Conservation (phyloP, 2,888 invertebrate genomes). For the Allacma fusca region DNA sequence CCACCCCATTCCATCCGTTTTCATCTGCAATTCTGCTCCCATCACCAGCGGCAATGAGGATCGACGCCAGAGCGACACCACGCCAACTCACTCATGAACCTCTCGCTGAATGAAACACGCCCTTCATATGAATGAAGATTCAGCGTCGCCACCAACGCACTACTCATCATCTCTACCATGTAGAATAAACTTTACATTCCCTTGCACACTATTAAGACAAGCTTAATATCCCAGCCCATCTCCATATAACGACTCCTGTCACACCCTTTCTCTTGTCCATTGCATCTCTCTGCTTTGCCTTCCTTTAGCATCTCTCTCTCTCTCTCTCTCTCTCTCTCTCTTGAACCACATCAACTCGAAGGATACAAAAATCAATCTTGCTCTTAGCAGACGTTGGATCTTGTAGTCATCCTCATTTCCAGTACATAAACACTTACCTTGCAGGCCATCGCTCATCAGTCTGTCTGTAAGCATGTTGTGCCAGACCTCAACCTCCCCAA, state of each 20-base stretch:
- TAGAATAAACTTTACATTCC: slow-evolving; percentile 30
- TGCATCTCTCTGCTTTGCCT: slow-evolving; percentile 14
- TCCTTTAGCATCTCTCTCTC: slow-evolving; percentile 5
- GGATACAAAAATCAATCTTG: slow-evolving; percentile 23
- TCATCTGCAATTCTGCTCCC: slow-evolving; percentile 31
- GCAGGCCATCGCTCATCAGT: slow-evolving; percentile 28
- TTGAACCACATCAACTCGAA: slow-evolving; percentile 7
- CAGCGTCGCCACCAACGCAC: slow-evolving; percentile 52
- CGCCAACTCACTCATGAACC: slow-evolving; percentile 51
- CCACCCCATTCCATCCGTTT: slow-evolving; percentile 26
- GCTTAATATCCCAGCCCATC: slow-evolving; percentile 44
- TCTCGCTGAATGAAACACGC: slow-evolving; percentile 58
- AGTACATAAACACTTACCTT: slow-evolving; percentile 29
- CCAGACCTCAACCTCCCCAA: slow-evolving; percentile 18
- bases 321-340: slow-evolving; percentile 5
- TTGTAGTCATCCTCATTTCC: slow-evolving; percentile 24
- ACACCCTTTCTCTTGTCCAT: slow-evolving; percentile 48
- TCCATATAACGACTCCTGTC: slow-evolving; percentile 51
- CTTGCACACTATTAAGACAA: slow-evolving; percentile 39
- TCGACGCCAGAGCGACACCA: slow-evolving; percentile 53
- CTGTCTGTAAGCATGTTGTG: slow-evolving; percentile 19
- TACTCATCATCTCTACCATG: slow-evolving; percentile 40
- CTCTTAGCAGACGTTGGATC: slow-evolving; percentile 9
- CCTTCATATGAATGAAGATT: slow-evolving; percentile 58
- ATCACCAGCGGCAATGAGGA: slow-evolving; percentile 31